phyloP scores from a whole-genome alignment of 2,113 vertebrate genomes.

The Peromyscus californicus region DNA sequence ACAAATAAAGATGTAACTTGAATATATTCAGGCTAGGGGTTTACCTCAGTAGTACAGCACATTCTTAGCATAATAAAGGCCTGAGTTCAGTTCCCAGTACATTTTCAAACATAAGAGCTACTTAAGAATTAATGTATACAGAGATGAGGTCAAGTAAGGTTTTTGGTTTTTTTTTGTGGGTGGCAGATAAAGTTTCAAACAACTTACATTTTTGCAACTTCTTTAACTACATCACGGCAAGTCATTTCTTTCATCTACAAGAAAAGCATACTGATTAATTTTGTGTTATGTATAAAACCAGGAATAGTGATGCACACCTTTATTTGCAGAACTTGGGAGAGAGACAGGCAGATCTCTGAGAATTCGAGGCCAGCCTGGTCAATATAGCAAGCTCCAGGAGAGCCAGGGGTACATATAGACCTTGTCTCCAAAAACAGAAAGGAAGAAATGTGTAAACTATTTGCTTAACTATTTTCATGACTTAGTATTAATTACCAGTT shows the following conservation, averaged over 20 bases:
- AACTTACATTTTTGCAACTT: constrained; percentile 99
- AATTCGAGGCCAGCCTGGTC: not conserved
- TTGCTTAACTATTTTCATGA: constrained; percentile 14
- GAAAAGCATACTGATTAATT: constrained; percentile 50
- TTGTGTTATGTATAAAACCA: not conserved
- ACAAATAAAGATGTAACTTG: not conserved
- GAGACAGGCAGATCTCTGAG: not conserved
- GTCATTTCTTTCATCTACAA: constrained; percentile 98
- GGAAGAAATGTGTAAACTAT: not conserved
- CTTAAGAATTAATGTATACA: constrained; percentile 17
- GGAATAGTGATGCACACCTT: not conserved
- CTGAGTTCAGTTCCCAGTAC: not conserved
- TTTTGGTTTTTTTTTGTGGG: not conserved
- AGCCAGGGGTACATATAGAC: not conserved
- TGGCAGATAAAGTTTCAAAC: not conserved
- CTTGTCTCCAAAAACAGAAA: not conserved
- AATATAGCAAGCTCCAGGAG: not conserved
- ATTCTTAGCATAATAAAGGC: not conserved
- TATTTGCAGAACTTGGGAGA: not conserved
- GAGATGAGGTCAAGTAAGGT: not conserved
- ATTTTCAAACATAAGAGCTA: constrained; percentile 28
- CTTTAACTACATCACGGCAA: constrained; percentile 97
- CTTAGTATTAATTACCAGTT: not conserved
- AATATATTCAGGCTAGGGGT: not conserved
- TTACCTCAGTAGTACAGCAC: not conserved